Evolutionary conservation across 2,113 vertebrate species (phyloP), one percentile per base, ranked within the genome.

Genomic region (Tragelaphus strepsiceros): DNA sequence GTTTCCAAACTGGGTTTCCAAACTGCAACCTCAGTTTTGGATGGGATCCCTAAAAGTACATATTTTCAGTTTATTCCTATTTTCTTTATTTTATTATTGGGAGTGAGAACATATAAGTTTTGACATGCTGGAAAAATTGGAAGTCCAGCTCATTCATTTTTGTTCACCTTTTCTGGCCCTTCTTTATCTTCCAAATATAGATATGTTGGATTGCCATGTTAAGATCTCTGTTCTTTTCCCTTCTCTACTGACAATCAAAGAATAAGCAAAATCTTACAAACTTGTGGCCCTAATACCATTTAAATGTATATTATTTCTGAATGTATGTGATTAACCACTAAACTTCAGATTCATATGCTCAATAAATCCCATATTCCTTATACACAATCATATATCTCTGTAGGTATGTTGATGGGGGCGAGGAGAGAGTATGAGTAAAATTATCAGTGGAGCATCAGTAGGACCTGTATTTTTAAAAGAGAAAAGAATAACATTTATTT

Each of bases 321-420:
- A 92, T 8, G 61, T 88, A 3, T 84, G 59, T 35, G 1, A 46
- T 89, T 91, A 86, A 53, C 15, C 54, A 91, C 10, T 46, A 24
- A 77, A 28, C 1, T 22, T 2, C 9, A 86, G 21, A 84, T 7
- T 92, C 7, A 77, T 43, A 21, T 0, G 9, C 7, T 80, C n/a
- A 78, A 2, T 39, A 96, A 53, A 17, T 11, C 19, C 1, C 11
- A 4, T 85, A 14, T 74, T 46, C 10, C 5, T 94, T 46, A 62
- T 1, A 84, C 0, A 28, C 0, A 86, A 35, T 83, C 28, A 54
- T 1, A 64, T 30, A 59, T n/a, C 21, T 32, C 15, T 64, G 8
- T 91, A 5, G 71, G 51, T 78, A 10, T 43, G 16, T 9, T 9
- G 0, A 2, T 35, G 21, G 0, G 5, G 46, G 2, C 13, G 3